These are phyloP conservation scores for Catocala fraxini DNA, from an alignment of 2,888 invertebrate genomes.

Conservation along the genomic window DNA sequence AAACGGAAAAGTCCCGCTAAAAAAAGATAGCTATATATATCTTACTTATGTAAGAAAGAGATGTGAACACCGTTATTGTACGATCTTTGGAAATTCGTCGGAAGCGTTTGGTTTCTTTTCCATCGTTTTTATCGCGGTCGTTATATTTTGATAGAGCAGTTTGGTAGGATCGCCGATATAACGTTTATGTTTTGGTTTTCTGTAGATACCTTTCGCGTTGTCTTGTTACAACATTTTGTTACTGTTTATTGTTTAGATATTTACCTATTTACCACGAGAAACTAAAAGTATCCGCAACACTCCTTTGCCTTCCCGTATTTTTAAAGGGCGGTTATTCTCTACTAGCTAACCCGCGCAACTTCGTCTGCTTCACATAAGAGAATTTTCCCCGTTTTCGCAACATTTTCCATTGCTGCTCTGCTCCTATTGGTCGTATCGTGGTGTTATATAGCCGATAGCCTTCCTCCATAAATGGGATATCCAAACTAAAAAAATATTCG, in stretches of 20 bases:
- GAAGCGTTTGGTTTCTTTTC: constrained; percentile 85
- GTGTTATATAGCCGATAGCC: no score
- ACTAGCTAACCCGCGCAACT: no score
- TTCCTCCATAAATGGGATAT: no score
- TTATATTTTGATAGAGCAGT: constrained; percentile 87
- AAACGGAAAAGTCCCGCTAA: constrained; percentile 77
- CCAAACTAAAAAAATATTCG: no score
- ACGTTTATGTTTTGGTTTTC: constrained; percentile 86
- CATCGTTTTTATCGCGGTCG: constrained; percentile 86
- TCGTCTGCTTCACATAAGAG: no score
- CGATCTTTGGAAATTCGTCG: constrained; percentile 84
- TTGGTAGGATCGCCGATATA: constrained; percentile 82
- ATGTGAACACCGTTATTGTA: constrained; percentile 75
- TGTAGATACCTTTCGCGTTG: constrained; percentile 61
- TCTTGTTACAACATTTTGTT: constrained; percentile 59
- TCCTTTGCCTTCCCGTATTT: no score
- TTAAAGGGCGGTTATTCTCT: no score
- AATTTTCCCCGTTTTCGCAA: no score
- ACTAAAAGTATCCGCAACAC: no score
- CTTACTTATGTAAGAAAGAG: constrained; percentile 68
- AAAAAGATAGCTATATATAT: constrained; percentile 69
- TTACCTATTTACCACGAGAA: neutral
- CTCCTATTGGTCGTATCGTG: no score
- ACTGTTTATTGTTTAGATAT: constrained; percentile 56
- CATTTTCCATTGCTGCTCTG: no score